Conservation (phyloP, 2,888 invertebrate genomes). For the Agrilus cyanescens region DNA sequence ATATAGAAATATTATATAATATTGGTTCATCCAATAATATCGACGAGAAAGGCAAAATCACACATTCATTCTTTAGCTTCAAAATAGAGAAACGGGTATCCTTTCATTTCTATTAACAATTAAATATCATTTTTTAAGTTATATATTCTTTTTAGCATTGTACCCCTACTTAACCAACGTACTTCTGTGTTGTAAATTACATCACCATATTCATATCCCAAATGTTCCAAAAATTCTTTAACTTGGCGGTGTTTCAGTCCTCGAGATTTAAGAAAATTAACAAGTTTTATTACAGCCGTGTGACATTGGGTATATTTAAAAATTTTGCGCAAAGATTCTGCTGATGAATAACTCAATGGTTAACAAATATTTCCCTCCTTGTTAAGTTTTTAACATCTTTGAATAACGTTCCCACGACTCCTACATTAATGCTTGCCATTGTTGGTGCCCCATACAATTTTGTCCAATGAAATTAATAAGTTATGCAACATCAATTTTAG, state of each 20-base stretch:
- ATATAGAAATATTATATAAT: too few species aligned
- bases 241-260: slow-evolving; percentile 1
- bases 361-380: slow-evolving; percentile 12
- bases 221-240: neutral
- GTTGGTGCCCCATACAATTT: slow-evolving; percentile 15
- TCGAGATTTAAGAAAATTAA: neutral
- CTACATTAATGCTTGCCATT: slow-evolving; percentile 15
- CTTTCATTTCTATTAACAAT: slow-evolving; percentile 13
- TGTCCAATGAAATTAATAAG: slow-evolving; percentile 14
- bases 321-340: slow-evolving; percentile 3
- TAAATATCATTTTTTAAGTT: slow-evolving; percentile 13
- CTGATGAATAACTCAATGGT: slow-evolving; percentile 5
- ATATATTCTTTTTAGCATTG: neutral
- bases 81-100: slow-evolving; percentile 13
- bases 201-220: neutral
- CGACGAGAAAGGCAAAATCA: slow-evolving; percentile 9
- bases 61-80: slow-evolving; percentile 14
- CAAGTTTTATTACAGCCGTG: slow-evolving; percentile 2
- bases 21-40: too few species aligned
- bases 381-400: slow-evolving; percentile 10
- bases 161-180: neutral
- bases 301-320: slow-evolving; percentile 4
- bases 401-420: slow-evolving; percentile 15
- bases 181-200: neutral
- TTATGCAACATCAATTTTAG: slow-evolving; percentile 5